A percentile compares a stretch with the other conserved stretches of the same genome.
phyloP scores from a whole-genome alignment of 1,140 invertebrate genomes.

The Dendrolimus punctatus region DNA sequence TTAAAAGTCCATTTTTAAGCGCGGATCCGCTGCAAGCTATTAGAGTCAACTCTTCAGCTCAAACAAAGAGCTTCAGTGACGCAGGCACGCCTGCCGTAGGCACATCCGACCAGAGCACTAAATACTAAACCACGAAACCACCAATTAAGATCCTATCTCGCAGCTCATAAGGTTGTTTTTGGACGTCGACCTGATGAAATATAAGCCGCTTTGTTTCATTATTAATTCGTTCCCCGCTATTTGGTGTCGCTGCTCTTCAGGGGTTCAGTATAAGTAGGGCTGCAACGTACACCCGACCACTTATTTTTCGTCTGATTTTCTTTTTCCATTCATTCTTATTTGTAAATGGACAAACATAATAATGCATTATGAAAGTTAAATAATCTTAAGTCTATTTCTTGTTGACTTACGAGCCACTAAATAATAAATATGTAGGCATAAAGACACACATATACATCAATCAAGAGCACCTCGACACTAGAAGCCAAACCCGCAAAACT shows the following conservation, averaged over 20 bases:
- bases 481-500: no score
- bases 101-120: slow-evolving; percentile 36
- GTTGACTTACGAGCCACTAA: no score
- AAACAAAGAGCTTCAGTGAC: slow-evolving; percentile 64
- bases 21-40: slow-evolving; percentile 64
- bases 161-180: slow-evolving; percentile 43
- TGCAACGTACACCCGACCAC: slow-evolving; percentile 35
- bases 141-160: slow-evolving; percentile 53
- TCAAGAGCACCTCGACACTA: no score
- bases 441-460: no score
- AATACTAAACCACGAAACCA: slow-evolving; percentile 28
- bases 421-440: no score
- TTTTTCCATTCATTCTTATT: slow-evolving; percentile 23
- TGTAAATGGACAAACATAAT: neutral
- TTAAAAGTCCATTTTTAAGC: slow-evolving; percentile 66
- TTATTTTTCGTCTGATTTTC: slow-evolving; percentile 19
- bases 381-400: no score
- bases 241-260: slow-evolving; percentile 63
- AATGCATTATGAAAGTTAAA: no score
- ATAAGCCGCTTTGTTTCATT: slow-evolving; percentile 56
- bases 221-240: slow-evolving; percentile 61
- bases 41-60: slow-evolving; percentile 66
- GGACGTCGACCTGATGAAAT: slow-evolving; percentile 15
- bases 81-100: slow-evolving; percentile 44
- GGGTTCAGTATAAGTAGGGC: slow-evolving; percentile 41